Conservation (phyloP, 2,797 vertebrate species). For the Pempheris klunzingeri region DNA sequence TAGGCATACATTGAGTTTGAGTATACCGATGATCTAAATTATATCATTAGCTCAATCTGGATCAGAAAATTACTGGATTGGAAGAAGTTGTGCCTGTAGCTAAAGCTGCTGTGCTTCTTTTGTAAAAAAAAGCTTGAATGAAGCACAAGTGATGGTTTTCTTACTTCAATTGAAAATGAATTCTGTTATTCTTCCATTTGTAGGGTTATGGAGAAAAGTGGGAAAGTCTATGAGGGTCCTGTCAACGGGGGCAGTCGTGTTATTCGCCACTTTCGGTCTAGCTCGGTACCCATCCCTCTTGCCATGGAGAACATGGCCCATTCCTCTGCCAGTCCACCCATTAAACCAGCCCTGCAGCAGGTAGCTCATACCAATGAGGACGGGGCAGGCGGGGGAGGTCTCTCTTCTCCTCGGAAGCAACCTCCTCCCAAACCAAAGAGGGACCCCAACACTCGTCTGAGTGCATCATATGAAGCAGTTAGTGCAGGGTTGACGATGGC, state of each 20-base stretch:
- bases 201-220: constrained; percentile 88
- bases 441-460: constrained; percentile 96
- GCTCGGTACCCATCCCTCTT: constrained; percentile 87
- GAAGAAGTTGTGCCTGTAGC: neutral
- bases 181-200: constrained; percentile 32
- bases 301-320: constrained; percentile 87
- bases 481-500: constrained; percentile 92
- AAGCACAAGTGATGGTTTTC: neutral
- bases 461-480: constrained; percentile 96
- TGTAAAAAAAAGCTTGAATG: neutral
- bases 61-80: constrained; percentile 33
- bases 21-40: constrained; percentile 23
- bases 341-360: constrained; percentile 90
- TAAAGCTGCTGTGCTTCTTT: neutral
- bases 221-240: constrained; percentile 81
- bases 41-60: constrained; percentile 35
- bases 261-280: constrained; percentile 88
- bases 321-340: constrained; percentile 81
- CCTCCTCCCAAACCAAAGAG: constrained; percentile 98
- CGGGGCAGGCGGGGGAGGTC: constrained; percentile 67
- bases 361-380: constrained; percentile 88
- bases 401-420: constrained; percentile 95
- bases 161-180: neutral
- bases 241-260: constrained; percentile 78
- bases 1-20: constrained; percentile 25